Base-by-base conservation (phyloP, 2,113 vertebrate species). In the Euleptes europaea region DNA sequence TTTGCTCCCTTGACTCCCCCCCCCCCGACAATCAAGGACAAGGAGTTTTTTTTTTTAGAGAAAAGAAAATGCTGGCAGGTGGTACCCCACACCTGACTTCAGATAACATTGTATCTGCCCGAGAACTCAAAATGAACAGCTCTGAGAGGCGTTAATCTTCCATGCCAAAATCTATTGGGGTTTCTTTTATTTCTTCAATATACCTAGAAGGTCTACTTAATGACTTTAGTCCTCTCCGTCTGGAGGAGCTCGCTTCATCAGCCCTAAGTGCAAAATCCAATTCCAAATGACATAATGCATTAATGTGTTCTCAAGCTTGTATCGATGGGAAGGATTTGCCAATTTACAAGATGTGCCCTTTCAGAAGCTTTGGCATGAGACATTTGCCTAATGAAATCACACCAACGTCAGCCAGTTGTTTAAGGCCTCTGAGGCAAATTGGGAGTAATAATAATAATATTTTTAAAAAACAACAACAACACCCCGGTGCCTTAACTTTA, bases 181-280 rank as follows among this genome's bases (percentile, higher is more conserved):
- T 87, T 88, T 82, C 33, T 73, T 88, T 78, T 85, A 81, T 80
- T 88, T 83, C 54, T 78, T 31, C 57, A 6, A 51, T 28, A 40
- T 0, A 28, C 19, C 83, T 42, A 73, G 69, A 90, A 10, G 44
- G 72, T 85, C 88, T 94, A 4, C 81, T 82, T 93, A 93, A 88
- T 84, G 83, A 78, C 86, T 91, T 85, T 51, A 88, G 84, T 88
- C 49, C 79, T 65, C 0, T 1, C 76, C 85, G 67, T 83, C 88
- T 90, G 89, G 80, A 90, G 92, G 89, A 93, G 88, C 71, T 82
- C 87, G 74, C 77, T 92, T 88, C 90, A 92, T 80, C 81, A 85
- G 93, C 90, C 86, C 93, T 95, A 94, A 94, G 88, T 74, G 79
- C 81, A 84, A 93, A 92, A 95, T 94, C 94, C 92, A 94, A 95